Percentiles rank a stretch among this genome's conserved stretches.
Conservation (phyloP, 2,797 vertebrate species). For the Balearica regulorum region DNA sequence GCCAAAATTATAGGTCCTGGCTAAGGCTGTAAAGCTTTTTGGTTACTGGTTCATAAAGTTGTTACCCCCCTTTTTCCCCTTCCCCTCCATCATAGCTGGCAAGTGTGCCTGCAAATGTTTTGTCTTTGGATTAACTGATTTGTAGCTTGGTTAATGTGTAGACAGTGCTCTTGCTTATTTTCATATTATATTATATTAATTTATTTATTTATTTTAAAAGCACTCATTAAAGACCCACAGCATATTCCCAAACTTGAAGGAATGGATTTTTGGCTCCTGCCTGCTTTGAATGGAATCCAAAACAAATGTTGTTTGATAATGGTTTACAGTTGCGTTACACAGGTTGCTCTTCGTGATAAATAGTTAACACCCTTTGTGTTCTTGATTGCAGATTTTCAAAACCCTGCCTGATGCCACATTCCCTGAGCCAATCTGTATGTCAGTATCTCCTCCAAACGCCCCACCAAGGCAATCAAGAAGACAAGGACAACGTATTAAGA, state of each 20-base stretch:
- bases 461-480: constrained; percentile 92
- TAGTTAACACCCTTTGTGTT: constrained; percentile 66
- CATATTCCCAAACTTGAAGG: constrained; percentile 43
- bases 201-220: constrained; percentile 44
- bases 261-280: constrained; percentile 51
- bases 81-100: background rate
- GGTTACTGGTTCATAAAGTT: background rate
- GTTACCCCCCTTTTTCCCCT: background rate
- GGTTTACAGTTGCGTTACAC: constrained; percentile 46
- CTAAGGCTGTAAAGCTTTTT: constrained; percentile 10
- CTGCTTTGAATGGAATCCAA: constrained; percentile 55
- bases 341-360: constrained; percentile 60
- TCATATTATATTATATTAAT: background rate
- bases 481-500: constrained; percentile 82
- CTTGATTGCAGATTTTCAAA: constrained; percentile 88
- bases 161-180: constrained; percentile 49
- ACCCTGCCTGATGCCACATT: constrained; percentile 84
- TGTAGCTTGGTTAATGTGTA: constrained; percentile 42
- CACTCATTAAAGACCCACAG: constrained; percentile 15
- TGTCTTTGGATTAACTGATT: constrained; percentile 27
- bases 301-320: constrained; percentile 62
- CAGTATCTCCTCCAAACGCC: constrained; percentile 79
- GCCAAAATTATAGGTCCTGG: background rate
- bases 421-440: constrained; percentile 73
- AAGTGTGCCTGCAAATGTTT: constrained; percentile 10